A percentile compares a stretch with the other conserved stretches of the same genome.
Conservation (phyloP, 2,797 vertebrate species). For the Melanotaenia boesemani region DNA sequence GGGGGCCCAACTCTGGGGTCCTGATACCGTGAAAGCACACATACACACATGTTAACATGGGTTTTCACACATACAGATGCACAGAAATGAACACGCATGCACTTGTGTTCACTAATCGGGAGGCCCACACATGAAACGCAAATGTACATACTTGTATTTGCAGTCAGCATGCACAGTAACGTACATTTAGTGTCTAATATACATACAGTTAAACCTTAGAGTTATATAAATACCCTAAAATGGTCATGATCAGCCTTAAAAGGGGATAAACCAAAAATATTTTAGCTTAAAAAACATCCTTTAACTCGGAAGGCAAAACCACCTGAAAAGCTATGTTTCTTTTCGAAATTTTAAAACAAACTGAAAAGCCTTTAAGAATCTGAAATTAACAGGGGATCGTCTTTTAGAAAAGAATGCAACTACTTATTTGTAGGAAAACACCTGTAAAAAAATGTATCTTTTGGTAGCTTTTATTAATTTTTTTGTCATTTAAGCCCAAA, state of each 20-base stretch:
- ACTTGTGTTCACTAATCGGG: constrained; percentile 3
- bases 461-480: not conserved
- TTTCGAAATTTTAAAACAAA: not conserved
- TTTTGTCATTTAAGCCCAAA: not conserved
- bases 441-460: not conserved
- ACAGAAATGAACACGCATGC: constrained; percentile 23
- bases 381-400: not conserved
- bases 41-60: constrained; percentile 13
- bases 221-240: not conserved
- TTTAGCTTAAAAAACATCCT: not conserved
- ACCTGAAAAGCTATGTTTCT: not conserved
- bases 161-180: not conserved
- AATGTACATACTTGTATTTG: not conserved
- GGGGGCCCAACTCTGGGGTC: constrained; percentile 62
- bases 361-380: not conserved
- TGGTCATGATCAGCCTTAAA: not conserved
- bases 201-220: not conserved
- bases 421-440: not conserved
- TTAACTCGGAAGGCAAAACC: not conserved
- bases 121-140: not conserved
- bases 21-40: constrained; percentile 58
- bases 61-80: constrained; percentile 3
- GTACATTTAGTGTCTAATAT: not conserved
- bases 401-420: not conserved
- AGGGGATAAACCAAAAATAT: too few species aligned